Conservation (phyloP, 2,888 invertebrate species). For the Campopleginae sp. region DNA sequence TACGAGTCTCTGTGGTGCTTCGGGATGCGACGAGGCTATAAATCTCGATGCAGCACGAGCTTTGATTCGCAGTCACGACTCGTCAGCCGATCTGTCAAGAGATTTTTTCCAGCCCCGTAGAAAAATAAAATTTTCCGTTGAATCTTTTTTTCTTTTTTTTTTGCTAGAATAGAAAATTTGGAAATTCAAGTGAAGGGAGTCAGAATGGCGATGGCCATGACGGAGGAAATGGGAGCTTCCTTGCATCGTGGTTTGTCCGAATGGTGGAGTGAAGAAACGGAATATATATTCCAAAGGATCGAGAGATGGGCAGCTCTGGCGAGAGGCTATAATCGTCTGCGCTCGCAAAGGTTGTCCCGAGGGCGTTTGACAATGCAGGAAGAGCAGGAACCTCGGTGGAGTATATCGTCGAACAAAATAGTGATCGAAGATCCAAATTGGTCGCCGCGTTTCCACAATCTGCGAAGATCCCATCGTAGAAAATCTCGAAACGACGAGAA, state of each 20-base stretch:
- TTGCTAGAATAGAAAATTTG: neutral
- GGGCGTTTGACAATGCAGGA: conserved; percentile 78
- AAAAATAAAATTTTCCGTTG: neutral
- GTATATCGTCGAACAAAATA: conserved; percentile 73
- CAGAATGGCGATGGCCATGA: conserved; percentile 67
- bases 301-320: conserved; percentile 81
- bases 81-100: conserved; percentile 18
- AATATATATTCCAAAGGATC: conserved; percentile 80
- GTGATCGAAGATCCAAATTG: conserved; percentile 73
- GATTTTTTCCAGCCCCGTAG: neutral
- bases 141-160: neutral
- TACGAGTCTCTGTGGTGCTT: conserved; percentile 74
- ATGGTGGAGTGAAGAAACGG: conserved; percentile 82
- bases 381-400: conserved; percentile 73
- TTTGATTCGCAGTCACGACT: conserved; percentile 25
- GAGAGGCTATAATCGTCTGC: conserved; percentile 81
- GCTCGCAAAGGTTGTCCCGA: conserved; percentile 76
- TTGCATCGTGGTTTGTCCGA: conserved; percentile 77
- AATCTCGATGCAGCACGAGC: conserved; percentile 61
- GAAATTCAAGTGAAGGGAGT: neutral
- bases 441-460: conserved; percentile 70
- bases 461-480: conserved; percentile 71
- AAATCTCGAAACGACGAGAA: conserved; percentile 72
- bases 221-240: conserved; percentile 68
- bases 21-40: conserved; percentile 72